Conservation (phyloP, 2,797 vertebrate genomes). For the Acridotheres tristis region DNA sequence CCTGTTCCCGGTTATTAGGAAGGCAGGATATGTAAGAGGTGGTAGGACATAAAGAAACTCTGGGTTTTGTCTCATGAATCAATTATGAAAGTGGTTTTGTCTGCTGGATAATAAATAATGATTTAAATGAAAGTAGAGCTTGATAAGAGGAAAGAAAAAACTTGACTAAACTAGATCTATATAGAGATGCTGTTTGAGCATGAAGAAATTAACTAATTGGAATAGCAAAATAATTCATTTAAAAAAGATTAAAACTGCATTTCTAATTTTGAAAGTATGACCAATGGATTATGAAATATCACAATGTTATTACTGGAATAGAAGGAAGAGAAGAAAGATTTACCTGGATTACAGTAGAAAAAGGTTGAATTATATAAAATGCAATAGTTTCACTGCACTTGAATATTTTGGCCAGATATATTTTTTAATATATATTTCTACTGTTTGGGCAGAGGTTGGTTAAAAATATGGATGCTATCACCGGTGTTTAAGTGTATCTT, state of each 20-base stretch:
- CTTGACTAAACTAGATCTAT: not conserved
- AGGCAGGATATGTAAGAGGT: not conserved
- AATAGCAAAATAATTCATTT: not conserved
- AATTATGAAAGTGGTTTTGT: not conserved
- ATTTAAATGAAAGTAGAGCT: not conserved
- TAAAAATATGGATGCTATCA: not conserved
- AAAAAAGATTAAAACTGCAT: not conserved
- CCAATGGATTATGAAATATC: not conserved
- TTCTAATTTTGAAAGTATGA: not conserved
- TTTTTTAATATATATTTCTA: not conserved
- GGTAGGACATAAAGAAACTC: not conserved
- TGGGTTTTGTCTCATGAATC: not conserved
- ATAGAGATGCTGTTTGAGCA: not conserved
- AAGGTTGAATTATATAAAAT: not conserved
- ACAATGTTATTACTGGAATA: not conserved
- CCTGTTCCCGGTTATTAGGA: not conserved
- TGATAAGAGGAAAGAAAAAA: not conserved
- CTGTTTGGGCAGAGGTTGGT: not conserved
- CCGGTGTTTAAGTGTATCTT: not conserved
- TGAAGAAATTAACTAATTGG: not conserved
- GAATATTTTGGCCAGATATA: not conserved
- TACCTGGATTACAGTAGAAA: not conserved
- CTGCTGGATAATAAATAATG: not conserved
- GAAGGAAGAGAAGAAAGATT: not conserved
- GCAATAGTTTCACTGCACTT: not conserved